A percentile compares a stretch with the other conserved stretches of the same genome.
Conservation (phyloP, 2,113 vertebrate genomes). For the Solea senegalensis region DNA sequence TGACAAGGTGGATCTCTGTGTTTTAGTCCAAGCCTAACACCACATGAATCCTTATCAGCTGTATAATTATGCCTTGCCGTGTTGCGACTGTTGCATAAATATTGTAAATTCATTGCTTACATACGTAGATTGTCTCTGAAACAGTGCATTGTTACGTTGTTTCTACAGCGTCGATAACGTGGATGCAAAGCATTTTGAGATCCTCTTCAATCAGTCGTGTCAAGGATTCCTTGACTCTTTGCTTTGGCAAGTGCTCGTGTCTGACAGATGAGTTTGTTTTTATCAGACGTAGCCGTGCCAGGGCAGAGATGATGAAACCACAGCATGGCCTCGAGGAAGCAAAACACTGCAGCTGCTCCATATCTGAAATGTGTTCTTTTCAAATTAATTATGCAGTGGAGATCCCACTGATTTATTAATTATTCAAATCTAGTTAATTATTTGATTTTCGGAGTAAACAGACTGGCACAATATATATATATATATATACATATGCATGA, state of each 20-base stretch:
- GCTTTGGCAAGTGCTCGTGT: constrained; percentile 25
- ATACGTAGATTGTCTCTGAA: constrained; percentile 1
- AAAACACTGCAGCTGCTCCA: constrained; percentile 39
- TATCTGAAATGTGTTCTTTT: constrained; percentile 51
- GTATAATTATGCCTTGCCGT: constrained; percentile 37
- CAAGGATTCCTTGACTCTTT: constrained; percentile 22
- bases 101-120: constrained; percentile 15
- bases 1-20: constrained; percentile 42
- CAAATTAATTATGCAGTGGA: constrained; percentile 63
- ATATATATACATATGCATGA: not conserved
- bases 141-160: constrained; percentile 20
- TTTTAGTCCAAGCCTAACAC: constrained; percentile 50
- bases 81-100: no score
- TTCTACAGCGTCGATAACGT: constrained; percentile 21
- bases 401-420: constrained; percentile 50
- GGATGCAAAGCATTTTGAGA: constrained; percentile 38
- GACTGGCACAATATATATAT: not conserved
- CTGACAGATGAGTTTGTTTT: constrained; percentile 59
- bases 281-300: constrained; percentile 39
- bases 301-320: constrained; percentile 60
- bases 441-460: constrained; percentile 29
- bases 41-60: constrained; percentile 53
- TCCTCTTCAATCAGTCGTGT: constrained; percentile 44
- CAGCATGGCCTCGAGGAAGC: constrained; percentile 53
- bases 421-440: constrained; percentile 40